Conservation (phyloP, 2,888 invertebrate species). For the Tyria jacobaeae region DNA sequence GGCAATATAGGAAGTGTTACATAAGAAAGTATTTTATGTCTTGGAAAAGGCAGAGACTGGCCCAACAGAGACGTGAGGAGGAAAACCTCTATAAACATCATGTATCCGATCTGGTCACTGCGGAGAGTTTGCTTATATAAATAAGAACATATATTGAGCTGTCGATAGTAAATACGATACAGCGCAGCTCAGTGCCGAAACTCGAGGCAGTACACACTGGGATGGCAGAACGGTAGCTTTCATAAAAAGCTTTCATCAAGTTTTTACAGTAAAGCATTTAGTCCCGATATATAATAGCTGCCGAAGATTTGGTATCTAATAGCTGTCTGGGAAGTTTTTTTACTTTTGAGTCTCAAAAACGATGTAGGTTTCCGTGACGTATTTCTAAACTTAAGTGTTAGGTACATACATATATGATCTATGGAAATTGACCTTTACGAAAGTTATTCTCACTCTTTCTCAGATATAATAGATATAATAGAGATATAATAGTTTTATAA, state of each 20-base stretch:
- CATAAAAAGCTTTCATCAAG: constrained; percentile 7
- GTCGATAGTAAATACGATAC: neutral
- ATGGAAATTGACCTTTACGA: neutral
- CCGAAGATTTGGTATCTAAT: constrained; percentile 1
- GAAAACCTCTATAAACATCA: too few species aligned
- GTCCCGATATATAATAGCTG: neutral
- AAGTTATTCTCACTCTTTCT: too few species aligned
- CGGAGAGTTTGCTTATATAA: neutral
- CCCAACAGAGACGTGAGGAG: too few species aligned
- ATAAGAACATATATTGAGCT: neutral
- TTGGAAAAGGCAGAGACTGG: too few species aligned
- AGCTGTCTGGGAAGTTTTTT: constrained; percentile 1
- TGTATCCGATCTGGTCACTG: too few species aligned
- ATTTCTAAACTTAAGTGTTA: neutral
- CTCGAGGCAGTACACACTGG: neutral
- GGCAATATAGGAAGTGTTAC: too few species aligned
- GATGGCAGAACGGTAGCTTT: constrained; percentile 2
- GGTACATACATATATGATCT: too few species aligned
- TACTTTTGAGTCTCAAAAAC: constrained; percentile 2
- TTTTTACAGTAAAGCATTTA: constrained; percentile 4
- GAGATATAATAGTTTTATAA: neutral
- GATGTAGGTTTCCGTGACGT: neutral
- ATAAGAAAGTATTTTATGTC: too few species aligned
- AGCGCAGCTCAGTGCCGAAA: neutral
- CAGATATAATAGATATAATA: too few species aligned